Conservation (phyloP, 2,888 invertebrate genomes). For the Drosophila flavopinicola region DNA sequence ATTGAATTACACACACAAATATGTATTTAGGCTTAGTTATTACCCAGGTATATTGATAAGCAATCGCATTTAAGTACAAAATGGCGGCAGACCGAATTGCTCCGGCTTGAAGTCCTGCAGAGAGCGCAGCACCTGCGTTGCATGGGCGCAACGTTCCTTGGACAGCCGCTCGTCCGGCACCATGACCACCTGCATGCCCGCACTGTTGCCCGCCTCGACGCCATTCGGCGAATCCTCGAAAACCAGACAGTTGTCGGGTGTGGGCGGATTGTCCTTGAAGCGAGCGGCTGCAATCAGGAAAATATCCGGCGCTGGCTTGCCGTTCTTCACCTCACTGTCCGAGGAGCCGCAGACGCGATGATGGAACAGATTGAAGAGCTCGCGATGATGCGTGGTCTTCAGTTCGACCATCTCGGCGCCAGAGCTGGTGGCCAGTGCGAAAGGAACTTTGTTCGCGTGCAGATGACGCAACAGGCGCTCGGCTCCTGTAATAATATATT, state of each 20-base stretch:
- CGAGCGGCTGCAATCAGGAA: conserved; percentile 91
- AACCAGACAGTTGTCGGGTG: conserved; percentile 88
- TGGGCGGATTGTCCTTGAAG: conserved; percentile 89
- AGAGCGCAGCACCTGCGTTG: conserved; percentile 89
- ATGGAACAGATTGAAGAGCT: conserved; percentile 88
- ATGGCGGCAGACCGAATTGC: conserved; percentile 92
- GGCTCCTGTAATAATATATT: conserved; percentile 87
- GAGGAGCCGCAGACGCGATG: conserved; percentile 93
- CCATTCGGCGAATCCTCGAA: conserved; percentile 98
- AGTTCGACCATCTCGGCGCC: conserved; percentile 89
- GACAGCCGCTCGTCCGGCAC: conserved; percentile 88
- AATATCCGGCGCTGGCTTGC: conserved; percentile 96
- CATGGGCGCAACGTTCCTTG: conserved; percentile 85
- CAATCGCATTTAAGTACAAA: conserved; percentile 68
- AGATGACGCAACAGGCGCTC: conserved; percentile 91
- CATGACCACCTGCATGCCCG: conserved; percentile 95
- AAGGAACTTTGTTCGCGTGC: conserved; percentile 89
- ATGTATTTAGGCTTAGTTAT: conserved; percentile 11
- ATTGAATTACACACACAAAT: conserved; percentile 1
- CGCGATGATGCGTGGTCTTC: conserved; percentile 88
- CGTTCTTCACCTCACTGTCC: conserved; percentile 92
- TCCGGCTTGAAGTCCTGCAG: conserved; percentile 93
- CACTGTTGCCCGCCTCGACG: conserved; percentile 90
- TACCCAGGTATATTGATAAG: conserved; percentile 23
- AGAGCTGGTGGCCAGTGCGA: conserved; percentile 95